Conservation (phyloP, 2,888 invertebrate species). For the Argyra leucocephala region DNA sequence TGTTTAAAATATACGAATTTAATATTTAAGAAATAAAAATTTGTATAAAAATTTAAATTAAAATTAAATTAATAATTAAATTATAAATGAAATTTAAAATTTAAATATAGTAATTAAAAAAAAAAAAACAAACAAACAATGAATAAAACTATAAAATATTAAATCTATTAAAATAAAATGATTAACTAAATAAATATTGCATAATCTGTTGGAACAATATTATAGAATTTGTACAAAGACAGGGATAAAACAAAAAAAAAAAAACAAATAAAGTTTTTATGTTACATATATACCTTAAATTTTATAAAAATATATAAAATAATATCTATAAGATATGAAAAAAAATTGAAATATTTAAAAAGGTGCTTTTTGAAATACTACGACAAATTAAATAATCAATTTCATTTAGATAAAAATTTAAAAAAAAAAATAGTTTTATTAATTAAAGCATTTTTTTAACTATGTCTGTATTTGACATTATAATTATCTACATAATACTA, state of each 20-base stretch:
- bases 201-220: not conserved
- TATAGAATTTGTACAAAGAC: not conserved
- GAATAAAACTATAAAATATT: too few relatives aligned
- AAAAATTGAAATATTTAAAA: not conserved
- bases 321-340: not conserved
- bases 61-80: slow-evolving; percentile 14
- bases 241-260: too few relatives aligned
- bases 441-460: too few relatives aligned
- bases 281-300: not conserved
- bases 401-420: too few relatives aligned
- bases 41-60: slow-evolving; percentile 15
- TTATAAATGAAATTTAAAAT: slow-evolving; percentile 11
- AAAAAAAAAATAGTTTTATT: too few relatives aligned
- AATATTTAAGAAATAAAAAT: slow-evolving; percentile 19
- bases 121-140: slow-evolving; percentile 11
- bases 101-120: slow-evolving; percentile 12
- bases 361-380: not conserved
- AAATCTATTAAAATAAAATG: too few relatives aligned
- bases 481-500: too few relatives aligned
- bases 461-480: too few relatives aligned
- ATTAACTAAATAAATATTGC: not conserved
- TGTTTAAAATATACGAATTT: slow-evolving; percentile 31
- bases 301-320: not conserved
- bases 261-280: too few relatives aligned
- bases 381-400: not conserved